Evolutionary conservation across 2,888 invertebrate species (phyloP), one percentile per base, ranked within the genome.

Genomic region (Rotaria sp.): DNA sequence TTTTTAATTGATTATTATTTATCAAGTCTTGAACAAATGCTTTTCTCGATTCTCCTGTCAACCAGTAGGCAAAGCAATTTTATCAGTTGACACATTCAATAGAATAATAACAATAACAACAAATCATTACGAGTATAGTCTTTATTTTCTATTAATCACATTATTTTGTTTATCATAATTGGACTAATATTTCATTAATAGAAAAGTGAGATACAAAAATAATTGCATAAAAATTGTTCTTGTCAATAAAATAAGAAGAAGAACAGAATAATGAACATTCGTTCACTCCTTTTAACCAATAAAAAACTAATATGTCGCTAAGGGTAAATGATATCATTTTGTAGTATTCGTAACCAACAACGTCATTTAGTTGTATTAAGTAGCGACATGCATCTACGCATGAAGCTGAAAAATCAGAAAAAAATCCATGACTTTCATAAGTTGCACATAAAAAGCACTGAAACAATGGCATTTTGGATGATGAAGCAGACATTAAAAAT

Each of bases 41-140:
- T 88, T 91, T 91, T 1, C 93, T 93, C 13, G 91, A 90, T 87
- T 91, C 92, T 38, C 93, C 93, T 3, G 92, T 92, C 90, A 92
- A 13, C 92, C 93, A 11, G 93, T 88, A 2, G 38, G 21, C 15
- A 74, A 38, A 3, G 74, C 74, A 35, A 24, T 74, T 74, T 30
- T 30, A 18, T 15, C 30, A 1, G 15, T 74, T 5, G 74, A 74
- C 38, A 74, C 38, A 35, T 74, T 18, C 35, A 74, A 74, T n/a
- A 57, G 5, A 57, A 57, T n/a, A n/a, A n/a, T 41, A n/a, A n/a
- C n/a, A n/a, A n/a, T 41, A 41, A 5, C 8, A 5, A 41, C 3
- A 5, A 41, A 41, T 41, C 3, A 5, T 41, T 8, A 41, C 8
- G 8, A 5, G 8, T 41, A 41, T 41, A 41, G 3, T 41, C 11